Evolutionary conservation across 2,888 invertebrate genomes (phyloP), one percentile per base, ranked within the genome.

Genomic region (Orchestes rusci): DNA sequence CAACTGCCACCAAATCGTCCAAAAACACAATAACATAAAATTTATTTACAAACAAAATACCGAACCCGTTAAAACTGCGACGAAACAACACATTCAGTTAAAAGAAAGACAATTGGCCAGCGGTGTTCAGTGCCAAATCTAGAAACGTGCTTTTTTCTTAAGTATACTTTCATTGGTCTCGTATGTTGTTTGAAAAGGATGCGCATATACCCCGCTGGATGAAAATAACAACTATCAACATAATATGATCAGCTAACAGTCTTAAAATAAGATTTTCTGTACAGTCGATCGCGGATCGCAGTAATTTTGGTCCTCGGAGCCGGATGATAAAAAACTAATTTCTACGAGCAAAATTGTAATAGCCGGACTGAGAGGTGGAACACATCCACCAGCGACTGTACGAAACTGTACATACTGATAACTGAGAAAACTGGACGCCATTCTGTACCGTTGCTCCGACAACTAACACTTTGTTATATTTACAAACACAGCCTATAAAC

Each of bases 401-500:
- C n/a, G n/a, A n/a, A n/a, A 10, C 16, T 38, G 4, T 63, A 65
- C 54, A 60, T 62, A 64, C 61, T 64, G 64, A 66, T 63, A 66
- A 66, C 62, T 65, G 62, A 67, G 50, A 50, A 40, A 43, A 63
- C 56, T 53, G 56, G 53, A 58, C 61, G 59, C 59, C 56, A 57
- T 59, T 59, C 57, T 37, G 52, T 47, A 55, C 59, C 58, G 64
- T 63, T 65, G 66, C 65, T 65, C 63, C 52, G 62, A 62, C 59
- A 59, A 60, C 53, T 50, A 53, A 46, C 45, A 51, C 48, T 45
- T 49, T 51, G 50, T 51, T 54, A 50, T 66, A 66, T 66, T 52
- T 67, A 67, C 67, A 67, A 62, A 66, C 67, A 67, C 67, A 67
- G 67, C 67, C 67, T 65, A 66, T 65, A 65, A 61, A 60, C 64